phyloP scores from a whole-genome alignment of 2,888 invertebrate species.

The Caenorhabditis plicata region DNA sequence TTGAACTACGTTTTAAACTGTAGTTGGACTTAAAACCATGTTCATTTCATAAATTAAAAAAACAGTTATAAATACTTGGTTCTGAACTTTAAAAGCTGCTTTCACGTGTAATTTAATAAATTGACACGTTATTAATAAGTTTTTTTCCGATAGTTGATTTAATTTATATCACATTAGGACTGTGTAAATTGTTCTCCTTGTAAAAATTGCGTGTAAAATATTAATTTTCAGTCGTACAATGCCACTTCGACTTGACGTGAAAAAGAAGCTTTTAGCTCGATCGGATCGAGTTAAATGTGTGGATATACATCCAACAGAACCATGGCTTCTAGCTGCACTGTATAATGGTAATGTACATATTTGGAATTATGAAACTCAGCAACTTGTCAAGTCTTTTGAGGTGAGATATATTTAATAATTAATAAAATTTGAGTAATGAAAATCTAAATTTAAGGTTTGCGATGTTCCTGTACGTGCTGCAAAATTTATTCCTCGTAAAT shows the following conservation, averaged over 20 bases:
- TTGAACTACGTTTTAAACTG: too few relatives aligned
- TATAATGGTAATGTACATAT: conserved; percentile 99
- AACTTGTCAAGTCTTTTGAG: conserved; percentile 72
- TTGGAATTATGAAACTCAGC: conserved; percentile 95
- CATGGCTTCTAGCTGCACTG: conserved; percentile 96
- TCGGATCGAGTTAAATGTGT: conserved; percentile 89
- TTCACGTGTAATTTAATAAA: too few relatives aligned
- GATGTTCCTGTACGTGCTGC: conserved; percentile 94
- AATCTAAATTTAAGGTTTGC: conserved; percentile 73
- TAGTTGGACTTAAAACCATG: too few relatives aligned
- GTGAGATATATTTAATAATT: conserved; percentile 64
- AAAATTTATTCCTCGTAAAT: conserved; percentile 92
- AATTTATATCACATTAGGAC: too few relatives aligned
- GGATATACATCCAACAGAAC: conserved; percentile 94
- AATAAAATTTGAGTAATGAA: neutral
- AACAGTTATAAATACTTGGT: too few relatives aligned
- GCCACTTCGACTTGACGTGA: conserved; percentile 96
- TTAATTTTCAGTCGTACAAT: conserved; percentile 31
- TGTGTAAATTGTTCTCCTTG: too few relatives aligned
- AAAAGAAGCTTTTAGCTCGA: conserved; percentile 91
- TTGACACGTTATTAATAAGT: too few relatives aligned
- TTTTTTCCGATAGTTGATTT: too few relatives aligned
- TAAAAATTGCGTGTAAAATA: too few relatives aligned
- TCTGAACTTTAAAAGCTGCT: too few relatives aligned
- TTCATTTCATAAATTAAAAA: too few relatives aligned